phyloP scores from a whole-genome alignment of 1,140 invertebrate genomes.

The Eueides isabella region DNA sequence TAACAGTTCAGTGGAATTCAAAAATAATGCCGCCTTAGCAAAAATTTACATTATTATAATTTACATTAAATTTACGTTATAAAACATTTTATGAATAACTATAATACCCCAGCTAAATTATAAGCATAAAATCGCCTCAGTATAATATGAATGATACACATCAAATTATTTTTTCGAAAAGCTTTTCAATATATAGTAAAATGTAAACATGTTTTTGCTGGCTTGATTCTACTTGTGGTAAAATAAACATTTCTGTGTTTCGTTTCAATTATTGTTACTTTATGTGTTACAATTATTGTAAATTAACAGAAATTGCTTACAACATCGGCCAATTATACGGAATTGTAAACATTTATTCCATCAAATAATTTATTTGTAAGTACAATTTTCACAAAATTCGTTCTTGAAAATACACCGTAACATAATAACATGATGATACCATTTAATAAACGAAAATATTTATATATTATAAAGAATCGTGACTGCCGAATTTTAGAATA shows the following conservation, averaged over 20 bases:
- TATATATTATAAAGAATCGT: conserved; percentile 13
- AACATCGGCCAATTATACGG: neutral
- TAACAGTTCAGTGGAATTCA: no score
- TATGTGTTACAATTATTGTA: neutral
- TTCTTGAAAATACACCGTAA: neutral
- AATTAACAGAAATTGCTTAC: neutral
- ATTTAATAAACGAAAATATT: neutral
- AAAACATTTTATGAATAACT: no score
- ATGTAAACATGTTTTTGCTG: no score
- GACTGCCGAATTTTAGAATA: conserved; percentile 11
- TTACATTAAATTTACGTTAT: no score
- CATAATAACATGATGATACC: neutral
- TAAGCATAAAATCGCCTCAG: no score
- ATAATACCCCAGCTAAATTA: no score
- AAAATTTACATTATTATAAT: no score
- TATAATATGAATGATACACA: no score
- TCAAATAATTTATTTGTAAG: neutral
- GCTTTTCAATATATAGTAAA: no score
- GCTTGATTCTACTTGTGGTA: no score
- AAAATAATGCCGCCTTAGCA: no score
- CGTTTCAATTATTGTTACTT: neutral
- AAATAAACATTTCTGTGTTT: neutral
- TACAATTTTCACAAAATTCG: neutral
- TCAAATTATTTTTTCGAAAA: no score
- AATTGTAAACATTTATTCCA: neutral